Evolutionary conservation across 2,797 vertebrate genomes (phyloP).

Genomic region (Denticeps clupeoides): DNA sequence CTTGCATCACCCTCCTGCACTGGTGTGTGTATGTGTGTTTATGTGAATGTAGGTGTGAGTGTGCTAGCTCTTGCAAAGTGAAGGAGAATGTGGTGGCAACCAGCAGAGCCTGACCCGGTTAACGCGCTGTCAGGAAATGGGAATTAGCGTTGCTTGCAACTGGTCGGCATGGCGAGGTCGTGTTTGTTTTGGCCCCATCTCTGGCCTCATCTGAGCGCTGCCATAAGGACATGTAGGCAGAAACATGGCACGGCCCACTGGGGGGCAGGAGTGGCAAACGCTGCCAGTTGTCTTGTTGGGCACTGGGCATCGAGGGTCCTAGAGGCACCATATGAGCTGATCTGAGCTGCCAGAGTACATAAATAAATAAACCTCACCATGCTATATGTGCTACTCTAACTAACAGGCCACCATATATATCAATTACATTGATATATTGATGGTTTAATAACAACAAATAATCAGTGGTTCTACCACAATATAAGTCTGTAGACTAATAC

Average conservation of each 20-base stretch:
- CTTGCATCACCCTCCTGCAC: too few relatives aligned
- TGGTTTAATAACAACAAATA: too few relatives aligned
- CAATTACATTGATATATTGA: too few relatives aligned
- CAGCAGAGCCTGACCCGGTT: neutral
- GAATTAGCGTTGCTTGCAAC: slow-evolving; percentile 3
- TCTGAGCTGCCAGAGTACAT: too few relatives aligned
- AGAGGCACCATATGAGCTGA: too few relatives aligned
- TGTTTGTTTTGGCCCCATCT: slow-evolving; percentile 32
- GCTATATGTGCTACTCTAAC: too few relatives aligned
- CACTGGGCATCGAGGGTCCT: neutral
- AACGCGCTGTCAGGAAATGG: slow-evolving; percentile 19
- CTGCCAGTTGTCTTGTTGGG: slow-evolving; percentile 23
- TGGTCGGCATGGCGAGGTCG: slow-evolving; percentile 7
- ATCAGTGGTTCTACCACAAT: too few relatives aligned
- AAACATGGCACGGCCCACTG: slow-evolving; percentile 43
- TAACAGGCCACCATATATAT: too few relatives aligned
- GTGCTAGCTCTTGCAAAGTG: neutral
- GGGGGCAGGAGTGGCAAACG: slow-evolving; percentile 37
- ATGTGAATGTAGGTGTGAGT: neutral
- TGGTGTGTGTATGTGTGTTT: too few relatives aligned
- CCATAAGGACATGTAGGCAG: slow-evolving; percentile 50
- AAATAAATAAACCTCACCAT: too few relatives aligned
- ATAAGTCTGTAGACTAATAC: too few relatives aligned
- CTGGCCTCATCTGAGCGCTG: slow-evolving; percentile 23
- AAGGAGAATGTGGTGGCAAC: neutral